phyloP scores from a whole-genome alignment of 37 sponge, comb jelly and placozoan species.

The Diacarnus erythraeanus region DNA sequence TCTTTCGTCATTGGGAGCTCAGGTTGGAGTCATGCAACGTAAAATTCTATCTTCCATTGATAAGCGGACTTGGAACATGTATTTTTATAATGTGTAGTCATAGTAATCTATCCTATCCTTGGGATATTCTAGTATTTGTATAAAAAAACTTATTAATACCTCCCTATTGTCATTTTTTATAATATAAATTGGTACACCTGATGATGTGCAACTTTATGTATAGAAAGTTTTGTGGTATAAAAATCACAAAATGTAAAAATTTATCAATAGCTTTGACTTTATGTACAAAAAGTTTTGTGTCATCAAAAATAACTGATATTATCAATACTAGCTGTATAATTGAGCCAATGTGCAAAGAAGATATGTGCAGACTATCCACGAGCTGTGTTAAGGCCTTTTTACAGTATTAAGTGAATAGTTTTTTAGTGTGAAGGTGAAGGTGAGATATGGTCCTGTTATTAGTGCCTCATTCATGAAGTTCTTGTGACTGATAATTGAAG shows the following conservation, averaged over 20 bases:
- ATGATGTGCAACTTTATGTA: not conserved
- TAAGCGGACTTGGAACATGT: not conserved
- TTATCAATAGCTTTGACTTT: not conserved
- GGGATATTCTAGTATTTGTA: not conserved
- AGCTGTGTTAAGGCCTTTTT: too few species aligned
- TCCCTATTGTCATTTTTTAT: not conserved
- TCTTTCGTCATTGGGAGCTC: not conserved
- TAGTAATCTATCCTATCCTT: too few species aligned
- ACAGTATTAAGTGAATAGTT: too few species aligned
- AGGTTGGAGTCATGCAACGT: not conserved
- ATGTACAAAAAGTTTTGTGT: too few species aligned
- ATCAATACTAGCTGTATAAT: too few species aligned
- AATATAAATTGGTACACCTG: not conserved
- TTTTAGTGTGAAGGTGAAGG: not conserved
- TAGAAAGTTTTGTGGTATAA: not conserved
- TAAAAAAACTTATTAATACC: not conserved
- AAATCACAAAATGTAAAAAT: not conserved
- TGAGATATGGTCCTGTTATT: not conserved
- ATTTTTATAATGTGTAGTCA: not conserved
- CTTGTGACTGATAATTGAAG: not conserved
- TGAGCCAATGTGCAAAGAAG: too few species aligned
- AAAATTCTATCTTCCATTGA: not conserved
- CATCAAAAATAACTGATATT: too few species aligned
- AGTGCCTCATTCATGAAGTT: slow-evolving; percentile 1
- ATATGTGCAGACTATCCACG: too few species aligned